phyloP scores from a whole-genome alignment of 1,140 invertebrate genomes.

The Berghia stephanieae region DNA sequence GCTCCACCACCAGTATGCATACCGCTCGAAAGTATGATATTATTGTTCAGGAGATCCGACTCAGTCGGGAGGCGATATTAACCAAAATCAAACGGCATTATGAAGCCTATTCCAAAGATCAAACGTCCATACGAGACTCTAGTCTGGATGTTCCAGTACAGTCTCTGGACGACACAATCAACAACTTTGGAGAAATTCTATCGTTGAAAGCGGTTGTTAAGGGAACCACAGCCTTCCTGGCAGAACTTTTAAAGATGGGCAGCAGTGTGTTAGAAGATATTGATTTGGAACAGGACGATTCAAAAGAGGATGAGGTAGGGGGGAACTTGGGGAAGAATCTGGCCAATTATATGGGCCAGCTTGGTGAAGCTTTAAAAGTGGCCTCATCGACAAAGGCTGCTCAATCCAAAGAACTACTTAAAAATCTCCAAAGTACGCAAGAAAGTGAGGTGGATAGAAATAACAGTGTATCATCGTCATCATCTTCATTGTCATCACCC shows the following conservation, averaged over 20 bases:
- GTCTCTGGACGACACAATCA: slow-evolving; percentile 41
- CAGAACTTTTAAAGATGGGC: slow-evolving; percentile 44
- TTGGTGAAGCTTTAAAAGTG: slow-evolving; percentile 44
- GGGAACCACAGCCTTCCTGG: slow-evolving; percentile 43
- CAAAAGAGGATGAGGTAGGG: slow-evolving; percentile 15
- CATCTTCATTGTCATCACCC: too few relatives aligned
- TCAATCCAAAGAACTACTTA: slow-evolving; percentile 49
- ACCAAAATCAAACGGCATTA: slow-evolving; percentile 30
- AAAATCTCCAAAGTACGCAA: too few relatives aligned
- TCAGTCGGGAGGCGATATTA: slow-evolving; percentile 31
- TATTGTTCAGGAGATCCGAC: slow-evolving; percentile 36
- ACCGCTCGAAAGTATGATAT: slow-evolving; percentile 38
- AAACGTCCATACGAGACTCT: slow-evolving; percentile 15
- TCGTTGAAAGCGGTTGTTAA: slow-evolving; percentile 45
- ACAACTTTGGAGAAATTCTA: slow-evolving; percentile 49
- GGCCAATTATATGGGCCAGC: slow-evolving; percentile 23
- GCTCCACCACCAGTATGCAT: slow-evolving; percentile 32
- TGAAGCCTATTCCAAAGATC: slow-evolving; percentile 27
- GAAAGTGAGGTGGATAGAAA: too few relatives aligned
- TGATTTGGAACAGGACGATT: slow-evolving; percentile 23
- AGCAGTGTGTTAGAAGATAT: slow-evolving; percentile 40
- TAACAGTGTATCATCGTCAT: too few relatives aligned
- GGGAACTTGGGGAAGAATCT: slow-evolving; percentile 33
- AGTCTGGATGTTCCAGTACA: slow-evolving; percentile 37
- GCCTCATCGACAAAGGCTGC: slow-evolving; percentile 51